phyloP scores from a whole-genome alignment of 2,113 vertebrate genomes.

The Chamaetylas fuelleborni region DNA sequence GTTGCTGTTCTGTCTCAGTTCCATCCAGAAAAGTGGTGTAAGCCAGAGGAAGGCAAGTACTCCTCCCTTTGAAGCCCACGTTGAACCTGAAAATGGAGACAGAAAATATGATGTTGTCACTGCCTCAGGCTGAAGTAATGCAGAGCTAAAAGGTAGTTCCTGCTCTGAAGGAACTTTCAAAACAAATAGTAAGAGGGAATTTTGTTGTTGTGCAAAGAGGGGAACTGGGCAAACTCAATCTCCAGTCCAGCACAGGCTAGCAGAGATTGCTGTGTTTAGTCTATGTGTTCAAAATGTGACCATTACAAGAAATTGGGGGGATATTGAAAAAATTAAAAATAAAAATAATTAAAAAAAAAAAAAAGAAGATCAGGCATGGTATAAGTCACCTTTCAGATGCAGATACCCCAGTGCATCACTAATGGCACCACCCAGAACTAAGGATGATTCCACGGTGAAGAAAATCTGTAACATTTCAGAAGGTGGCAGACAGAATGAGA shows the following conservation, averaged over 20 bases:
- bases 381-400: background rate
- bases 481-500: background rate
- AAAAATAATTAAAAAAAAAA: background rate
- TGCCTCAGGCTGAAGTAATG: background rate
- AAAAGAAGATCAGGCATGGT: background rate
- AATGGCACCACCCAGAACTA: background rate
- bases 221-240: background rate
- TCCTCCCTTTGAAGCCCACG: background rate
- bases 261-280: background rate
- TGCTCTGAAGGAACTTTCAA: background rate
- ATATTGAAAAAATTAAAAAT: background rate
- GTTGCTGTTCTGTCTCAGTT: background rate
- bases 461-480: background rate
- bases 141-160: background rate
- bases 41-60: background rate
- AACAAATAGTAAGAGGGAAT: background rate
- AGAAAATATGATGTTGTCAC: background rate
- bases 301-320: background rate
- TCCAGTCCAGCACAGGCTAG: background rate
- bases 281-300: background rate
- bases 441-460: background rate
- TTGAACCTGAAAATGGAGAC: background rate
- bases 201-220: background rate
- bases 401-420: background rate
- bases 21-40: background rate